phyloP scores from a whole-genome alignment of 1,140 invertebrate genomes.

The Hesperophylax magnus region DNA sequence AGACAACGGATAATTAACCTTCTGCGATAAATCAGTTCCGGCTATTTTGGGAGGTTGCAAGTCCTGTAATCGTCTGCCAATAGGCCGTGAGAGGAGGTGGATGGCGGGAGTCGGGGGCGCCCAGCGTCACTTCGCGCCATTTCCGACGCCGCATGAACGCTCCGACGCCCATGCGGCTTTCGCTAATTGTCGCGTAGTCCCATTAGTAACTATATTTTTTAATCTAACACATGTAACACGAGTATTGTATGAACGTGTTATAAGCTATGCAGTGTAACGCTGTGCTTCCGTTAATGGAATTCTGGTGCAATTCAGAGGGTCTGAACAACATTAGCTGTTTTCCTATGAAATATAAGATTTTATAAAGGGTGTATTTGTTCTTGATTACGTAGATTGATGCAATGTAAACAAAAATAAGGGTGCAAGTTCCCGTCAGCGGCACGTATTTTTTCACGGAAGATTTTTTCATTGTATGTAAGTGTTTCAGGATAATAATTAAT shows the following conservation, averaged over 20 bases:
- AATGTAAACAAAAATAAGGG: no score
- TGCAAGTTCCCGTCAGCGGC: no score
- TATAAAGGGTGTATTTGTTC: no score
- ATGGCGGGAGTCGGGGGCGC: neutral
- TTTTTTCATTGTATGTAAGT: no score
- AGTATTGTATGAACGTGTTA: neutral
- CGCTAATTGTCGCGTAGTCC: constrained; percentile 47
- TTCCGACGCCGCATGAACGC: constrained; percentile 45
- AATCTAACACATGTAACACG: no score
- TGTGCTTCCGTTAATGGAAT: no score
- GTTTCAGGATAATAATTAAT: no score
- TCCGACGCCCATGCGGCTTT: constrained; percentile 31
- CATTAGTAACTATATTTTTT: constrained; percentile 10
- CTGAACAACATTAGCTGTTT: no score
- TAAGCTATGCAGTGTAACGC: neutral
- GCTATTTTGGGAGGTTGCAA: constrained; percentile 32
- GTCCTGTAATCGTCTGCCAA: constrained; percentile 42
- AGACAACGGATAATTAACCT: constrained; percentile 23
- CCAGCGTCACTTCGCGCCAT: constrained; percentile 32
- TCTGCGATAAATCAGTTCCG: constrained; percentile 45
- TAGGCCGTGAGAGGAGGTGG: constrained; percentile 26
- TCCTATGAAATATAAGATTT: no score
- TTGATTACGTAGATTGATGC: no score
- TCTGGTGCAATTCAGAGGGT: no score
- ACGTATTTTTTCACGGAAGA: no score